These are phyloP conservation scores for Isaurus tuberculatus DNA, from an alignment of 92 coral and sea anemone genomes.

Conservation along the genomic window DNA sequence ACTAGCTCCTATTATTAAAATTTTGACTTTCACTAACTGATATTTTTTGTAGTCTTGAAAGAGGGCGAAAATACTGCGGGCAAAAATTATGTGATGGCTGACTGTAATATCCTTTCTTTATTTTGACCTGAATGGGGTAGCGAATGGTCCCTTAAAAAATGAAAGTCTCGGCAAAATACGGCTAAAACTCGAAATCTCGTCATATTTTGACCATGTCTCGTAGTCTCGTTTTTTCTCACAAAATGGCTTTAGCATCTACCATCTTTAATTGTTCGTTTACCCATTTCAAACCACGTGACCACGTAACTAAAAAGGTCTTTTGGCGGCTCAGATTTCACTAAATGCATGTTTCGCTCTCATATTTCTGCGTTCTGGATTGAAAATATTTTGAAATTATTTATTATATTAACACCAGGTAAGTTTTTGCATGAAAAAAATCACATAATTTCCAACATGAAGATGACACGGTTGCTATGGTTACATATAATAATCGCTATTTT, in stretches of 20 bases:
- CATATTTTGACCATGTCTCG: no score
- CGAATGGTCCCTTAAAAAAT: no score
- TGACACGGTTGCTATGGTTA: neutral
- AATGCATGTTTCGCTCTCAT: neutral
- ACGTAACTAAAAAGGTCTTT: neutral
- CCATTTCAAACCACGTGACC: neutral
- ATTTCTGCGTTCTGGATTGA: neutral
- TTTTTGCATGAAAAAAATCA: neutral
- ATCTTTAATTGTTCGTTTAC: neutral
- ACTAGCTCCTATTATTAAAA: conserved; percentile 1
- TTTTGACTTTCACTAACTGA: neutral
- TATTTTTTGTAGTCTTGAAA: neutral
- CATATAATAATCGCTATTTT: neutral
- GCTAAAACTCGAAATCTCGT: no score
- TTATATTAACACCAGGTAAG: neutral
- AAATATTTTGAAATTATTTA: neutral
- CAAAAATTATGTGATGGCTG: neutral
- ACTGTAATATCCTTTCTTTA: neutral
- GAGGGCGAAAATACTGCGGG: conserved; percentile 1
- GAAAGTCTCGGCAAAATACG: no score
- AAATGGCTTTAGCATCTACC: neutral
- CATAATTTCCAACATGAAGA: neutral
- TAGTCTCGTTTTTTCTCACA: no score
- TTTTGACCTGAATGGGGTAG: neutral
- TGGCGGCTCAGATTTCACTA: neutral